Percentiles rank a stretch among this genome's conserved stretches.
These are phyloP conservation scores for Eilema caniola DNA, from an alignment of 2,888 invertebrate genomes.

Conservation along the genomic window DNA sequence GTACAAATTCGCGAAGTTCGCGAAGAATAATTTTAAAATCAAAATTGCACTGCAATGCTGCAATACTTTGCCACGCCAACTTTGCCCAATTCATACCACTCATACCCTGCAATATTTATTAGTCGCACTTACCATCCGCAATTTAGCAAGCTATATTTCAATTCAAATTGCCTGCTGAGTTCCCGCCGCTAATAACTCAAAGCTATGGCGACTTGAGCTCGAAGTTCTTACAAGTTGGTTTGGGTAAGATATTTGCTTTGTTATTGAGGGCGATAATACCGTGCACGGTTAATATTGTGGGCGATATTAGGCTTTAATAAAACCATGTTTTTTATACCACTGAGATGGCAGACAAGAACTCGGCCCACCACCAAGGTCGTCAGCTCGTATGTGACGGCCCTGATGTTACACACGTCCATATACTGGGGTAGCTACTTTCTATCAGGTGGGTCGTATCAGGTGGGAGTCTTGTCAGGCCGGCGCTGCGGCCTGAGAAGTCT, in stretches of 20 bases:
- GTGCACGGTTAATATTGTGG: background rate
- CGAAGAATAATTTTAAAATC: too few species aligned
- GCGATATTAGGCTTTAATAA: background rate
- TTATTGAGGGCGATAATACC: constrained; percentile 2
- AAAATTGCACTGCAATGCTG: background rate
- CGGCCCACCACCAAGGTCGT: too few species aligned
- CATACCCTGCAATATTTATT: background rate
- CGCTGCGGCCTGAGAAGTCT: too few species aligned
- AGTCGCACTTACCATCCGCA: constrained; percentile 25
- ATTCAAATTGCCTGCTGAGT: constrained; percentile 30
- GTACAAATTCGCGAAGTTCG: too few species aligned
- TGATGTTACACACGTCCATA: too few species aligned
- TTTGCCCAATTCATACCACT: background rate
- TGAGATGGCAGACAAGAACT: too few species aligned
- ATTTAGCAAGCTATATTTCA: constrained; percentile 44
- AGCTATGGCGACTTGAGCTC: constrained; percentile 21
- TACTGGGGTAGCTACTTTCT: too few species aligned
- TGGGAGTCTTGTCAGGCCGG: too few species aligned
- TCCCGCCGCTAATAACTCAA: constrained; percentile 39
- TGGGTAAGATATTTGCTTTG: constrained; percentile 8
- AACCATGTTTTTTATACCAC: too few species aligned
- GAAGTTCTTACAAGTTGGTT: constrained; percentile 13
- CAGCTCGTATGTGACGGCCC: too few species aligned
- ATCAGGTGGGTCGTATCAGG: too few species aligned
- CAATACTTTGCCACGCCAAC: background rate